Base-by-base conservation (phyloP, 1,140 invertebrate genomes). In the Pomacea maculata region DNA sequence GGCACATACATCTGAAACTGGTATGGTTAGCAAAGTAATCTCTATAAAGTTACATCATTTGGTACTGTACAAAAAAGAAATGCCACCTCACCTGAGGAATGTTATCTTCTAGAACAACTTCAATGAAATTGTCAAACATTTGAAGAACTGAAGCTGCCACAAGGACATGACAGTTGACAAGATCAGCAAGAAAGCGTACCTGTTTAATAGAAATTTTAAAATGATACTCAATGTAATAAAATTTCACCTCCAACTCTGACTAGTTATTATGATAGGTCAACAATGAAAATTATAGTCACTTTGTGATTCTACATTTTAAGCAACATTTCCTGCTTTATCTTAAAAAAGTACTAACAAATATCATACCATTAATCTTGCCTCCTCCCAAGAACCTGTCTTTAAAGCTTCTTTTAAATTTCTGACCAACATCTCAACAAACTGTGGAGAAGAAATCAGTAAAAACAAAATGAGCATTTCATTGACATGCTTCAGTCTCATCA, bases 81-180 rank as follows among this genome's bases (percentile, higher is more conserved):
- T 61, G 11, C 8, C 57, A 61, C 15, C 82, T 83, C 87, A 94
- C 94, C 90, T 95, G 94, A 63, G 97, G 97, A 54, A 97, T 96
- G 85, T 94, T 95, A 88, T 98, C 96, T 92, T 99, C 98, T 88
- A 97, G 95, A 0, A 97, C 96, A 80, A 96, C 95, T 91, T 99
- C 97, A 54, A 99, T 94, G 93, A 99, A 95, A 85, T 95, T 97
- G 90, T 99, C 97, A 85, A 98, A 94, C 78, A 99, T 92, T 87
- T 97, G 96, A 84, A 99, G 92, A 52, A 99, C 92, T 10, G 97
- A 99, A 63, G 95, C 95, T 67, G 97, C 96, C 54, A 97, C 97
- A 78, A 99, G 94, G 4, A 99, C 97, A 92, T 98, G 97, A 87
- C 97, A 99, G 90, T 99, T 99, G 0, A 99, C 97, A 78, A 99